Percentiles rank a stretch among this genome's conserved stretches.
phyloP scores from a whole-genome alignment of 2,888 invertebrate genomes.

The Candidula unifasciata region DNA sequence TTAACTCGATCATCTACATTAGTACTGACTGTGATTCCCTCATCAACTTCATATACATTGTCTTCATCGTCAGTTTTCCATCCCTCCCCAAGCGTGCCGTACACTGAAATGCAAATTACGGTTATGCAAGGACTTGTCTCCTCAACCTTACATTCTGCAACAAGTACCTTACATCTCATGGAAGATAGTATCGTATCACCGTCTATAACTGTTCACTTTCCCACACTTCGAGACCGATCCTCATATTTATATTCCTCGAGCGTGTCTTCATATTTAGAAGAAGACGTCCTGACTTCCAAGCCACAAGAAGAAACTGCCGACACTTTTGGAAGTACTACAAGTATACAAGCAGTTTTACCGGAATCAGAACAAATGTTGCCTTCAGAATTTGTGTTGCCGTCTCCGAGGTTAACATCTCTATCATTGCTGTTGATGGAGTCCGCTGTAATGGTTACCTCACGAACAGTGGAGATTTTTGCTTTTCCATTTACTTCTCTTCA shows the following conservation, averaged over 20 bases:
- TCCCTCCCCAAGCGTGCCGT: not conserved
- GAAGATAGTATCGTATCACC: too few relatives aligned
- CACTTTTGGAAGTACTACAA: too few relatives aligned
- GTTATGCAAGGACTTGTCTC: not conserved
- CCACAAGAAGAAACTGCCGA: too few relatives aligned
- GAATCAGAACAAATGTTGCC: not conserved
- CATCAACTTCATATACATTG: not conserved
- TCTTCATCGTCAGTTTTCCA: not conserved
- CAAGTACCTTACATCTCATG: not conserved
- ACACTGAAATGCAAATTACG: not conserved
- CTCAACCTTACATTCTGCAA: not conserved
- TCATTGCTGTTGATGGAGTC: not conserved
- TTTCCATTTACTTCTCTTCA: not conserved
- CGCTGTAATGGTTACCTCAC: not conserved
- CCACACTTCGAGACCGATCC: not conserved
- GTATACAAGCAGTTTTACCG: too few relatives aligned
- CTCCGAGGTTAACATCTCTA: not conserved
- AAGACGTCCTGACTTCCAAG: not conserved
- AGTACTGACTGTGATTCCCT: not conserved
- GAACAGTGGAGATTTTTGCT: not conserved
- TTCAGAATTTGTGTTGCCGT: not conserved
- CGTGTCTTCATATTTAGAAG: not conserved
- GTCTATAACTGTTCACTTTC: not conserved
- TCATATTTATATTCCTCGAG: not conserved
- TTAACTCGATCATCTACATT: not conserved